Evolutionary conservation across 2,888 invertebrate genomes (phyloP), one percentile per base, ranked within the genome.

Genomic region (Drosophila tripunctata): DNA sequence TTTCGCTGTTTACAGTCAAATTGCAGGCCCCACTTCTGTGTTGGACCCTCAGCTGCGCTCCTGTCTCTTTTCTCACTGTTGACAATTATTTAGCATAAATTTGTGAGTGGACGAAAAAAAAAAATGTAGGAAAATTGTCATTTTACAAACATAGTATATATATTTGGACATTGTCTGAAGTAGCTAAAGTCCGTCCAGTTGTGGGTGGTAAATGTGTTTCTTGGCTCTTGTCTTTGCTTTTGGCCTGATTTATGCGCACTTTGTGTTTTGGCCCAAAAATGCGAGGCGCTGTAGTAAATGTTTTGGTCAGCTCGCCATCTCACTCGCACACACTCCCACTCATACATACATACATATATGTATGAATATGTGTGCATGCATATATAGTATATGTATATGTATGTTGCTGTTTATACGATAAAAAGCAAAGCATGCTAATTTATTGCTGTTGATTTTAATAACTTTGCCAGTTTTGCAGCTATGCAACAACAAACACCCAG

Each of bases 381-480:
- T 4, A 21, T 21, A 4, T 24, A 19, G 43, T 40, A 24, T 43
- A 15, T 43, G 21, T 43, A 24, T 41, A 12, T 43, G 36, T 44
- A 48, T 51, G 14, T 35, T 15, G 45, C 45, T 70, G 66, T 60
- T 70, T 58, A 64, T 70, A 48, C 55, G 69, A 70, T 56, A 67
- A 68, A 78, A 67, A 71, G 75, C 85, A 84, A 78, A 78, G 78
- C 71, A 84, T 84, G 82, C 75, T 81, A 78, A 80, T 80, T 84
- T 80, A 80, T 80, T 75, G 85, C 82, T 75, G 85, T 81, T 81
- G 85, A 80, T 84, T 80, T 80, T 80, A 79, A 84, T 80, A 85
- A 78, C 76, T 78, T 71, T 66, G 61, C 69, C 58, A 52, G 56
- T 51, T 74, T 69, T 62, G 55, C 15, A 24, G 41, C 43, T 47